phyloP scores from a whole-genome alignment of 2,888 invertebrate species.

The Orthosia incerta region DNA sequence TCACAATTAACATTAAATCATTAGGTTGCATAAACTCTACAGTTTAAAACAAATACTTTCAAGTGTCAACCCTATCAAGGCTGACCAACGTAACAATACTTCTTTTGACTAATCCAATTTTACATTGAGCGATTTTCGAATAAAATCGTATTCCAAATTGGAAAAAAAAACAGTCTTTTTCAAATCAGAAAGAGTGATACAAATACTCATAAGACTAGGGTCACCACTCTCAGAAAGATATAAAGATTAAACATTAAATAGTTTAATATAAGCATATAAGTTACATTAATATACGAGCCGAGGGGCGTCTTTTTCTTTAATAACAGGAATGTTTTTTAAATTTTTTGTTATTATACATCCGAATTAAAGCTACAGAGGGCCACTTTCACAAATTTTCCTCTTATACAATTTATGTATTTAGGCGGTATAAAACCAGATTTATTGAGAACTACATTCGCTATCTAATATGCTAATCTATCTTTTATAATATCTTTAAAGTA shows the following conservation, averaged over 20 bases:
- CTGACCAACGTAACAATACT: conserved; percentile 64
- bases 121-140: conserved; percentile 65
- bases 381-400: conserved; percentile 65
- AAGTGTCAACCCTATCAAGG: conserved; percentile 53
- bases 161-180: conserved; percentile 83
- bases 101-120: conserved; percentile 66
- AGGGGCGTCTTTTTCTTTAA: conserved; percentile 75
- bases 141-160: conserved; percentile 59
- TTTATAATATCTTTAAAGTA: conserved; percentile 39
- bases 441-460: conserved; percentile 53
- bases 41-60: conserved; percentile 75
- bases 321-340: conserved; percentile 73
- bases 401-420: conserved; percentile 56
- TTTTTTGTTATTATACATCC: conserved; percentile 60
- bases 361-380: conserved; percentile 66
- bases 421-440: conserved; percentile 61
- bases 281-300: conserved; percentile 72
- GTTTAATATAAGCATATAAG: conserved; percentile 77
- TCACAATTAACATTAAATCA: conserved; percentile 74
- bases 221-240: conserved; percentile 77
- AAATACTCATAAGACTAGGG: conserved; percentile 83
- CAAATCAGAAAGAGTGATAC: conserved; percentile 74
- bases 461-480: conserved; percentile 56
- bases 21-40: conserved; percentile 76
- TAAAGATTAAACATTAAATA: conserved; percentile 71